Conservation (phyloP, 2,113 vertebrate species). For the Prionailurus viverrinus region DNA sequence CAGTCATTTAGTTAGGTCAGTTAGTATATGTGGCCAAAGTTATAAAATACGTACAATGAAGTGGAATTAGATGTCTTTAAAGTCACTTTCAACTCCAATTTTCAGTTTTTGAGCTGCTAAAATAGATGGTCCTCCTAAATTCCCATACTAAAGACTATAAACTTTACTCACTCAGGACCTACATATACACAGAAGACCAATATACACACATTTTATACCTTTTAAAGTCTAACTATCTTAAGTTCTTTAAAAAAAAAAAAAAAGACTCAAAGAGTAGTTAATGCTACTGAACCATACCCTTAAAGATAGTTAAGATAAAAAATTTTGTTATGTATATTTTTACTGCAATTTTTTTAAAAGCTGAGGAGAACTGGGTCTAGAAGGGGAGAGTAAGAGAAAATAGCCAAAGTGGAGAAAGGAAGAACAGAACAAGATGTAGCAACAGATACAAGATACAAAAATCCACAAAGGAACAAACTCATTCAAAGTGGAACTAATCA, state of each 20-base stretch:
- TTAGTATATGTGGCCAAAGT: neutral
- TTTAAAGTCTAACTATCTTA: neutral
- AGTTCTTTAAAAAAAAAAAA: neutral
- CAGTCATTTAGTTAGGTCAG: conserved; percentile 24
- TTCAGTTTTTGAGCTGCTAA: conserved; percentile 52
- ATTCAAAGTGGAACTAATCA: neutral
- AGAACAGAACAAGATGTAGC: neutral
- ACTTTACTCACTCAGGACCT: neutral
- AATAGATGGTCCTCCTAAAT: neutral
- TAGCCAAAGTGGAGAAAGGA: neutral
- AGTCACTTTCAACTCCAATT: conserved; percentile 20
- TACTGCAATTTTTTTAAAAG: neutral
- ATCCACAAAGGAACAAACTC: neutral
- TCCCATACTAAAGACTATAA: neutral
- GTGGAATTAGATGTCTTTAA: conserved; percentile 4
- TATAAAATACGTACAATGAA: conserved; percentile 37
- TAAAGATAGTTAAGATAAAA: neutral
- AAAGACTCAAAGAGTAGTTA: neutral
- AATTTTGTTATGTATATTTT: conserved; percentile 37
- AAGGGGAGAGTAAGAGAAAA: neutral
- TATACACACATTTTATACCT: neutral
- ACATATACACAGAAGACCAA: neutral
- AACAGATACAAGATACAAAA: neutral
- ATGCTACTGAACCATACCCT: neutral
- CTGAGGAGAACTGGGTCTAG: neutral